Base-by-base conservation (phyloP, 2,113 vertebrate species). In the Marmota monax region DNA sequence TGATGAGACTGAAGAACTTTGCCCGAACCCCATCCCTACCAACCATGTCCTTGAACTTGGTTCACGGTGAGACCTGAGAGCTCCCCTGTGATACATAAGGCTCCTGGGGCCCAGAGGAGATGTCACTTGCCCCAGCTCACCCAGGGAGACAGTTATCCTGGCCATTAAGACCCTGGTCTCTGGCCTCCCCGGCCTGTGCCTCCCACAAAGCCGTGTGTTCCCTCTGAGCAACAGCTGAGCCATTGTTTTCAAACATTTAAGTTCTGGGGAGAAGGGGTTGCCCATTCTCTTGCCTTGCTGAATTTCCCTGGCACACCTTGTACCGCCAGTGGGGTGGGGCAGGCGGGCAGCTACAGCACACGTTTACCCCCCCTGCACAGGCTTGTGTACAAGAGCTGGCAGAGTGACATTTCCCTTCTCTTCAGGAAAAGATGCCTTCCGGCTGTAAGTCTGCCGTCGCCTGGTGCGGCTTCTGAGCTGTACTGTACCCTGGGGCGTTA, bases 401-500 rank as follows among this genome's bases (percentile, higher is more conserved):
- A 22, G 79, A 70, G 34, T 6, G 2, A 0, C 63, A 17, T 17
- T 77, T 11, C n/a, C 37, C 65, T 90, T 56, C 45, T 87, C 29
- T 72, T 70, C 34, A 25, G 58, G 22, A 76, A 77, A 97, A 20
- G 72, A 74, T 29, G 45, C 12, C 37, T 73, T 37, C 25, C 58
- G 56, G 17, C 29, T n/a, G 37, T 29, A 69, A 58, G 42, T 32
- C 48, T 29, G 32, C 74, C 53, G 48, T 51, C 25, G 4, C 61
- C 76, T n/a, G 53, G 39, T 22, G 39, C 39, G 79, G 61, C 63
- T 84, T 72, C 58, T 23, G 84, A 78, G 45, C 78, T 42, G 69
- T 34, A 34, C 10, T 0, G 45, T 0, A 0, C 1, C 2, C 56
- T 17, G 29, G n/a, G 48, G 18, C 23, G 14, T 58, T 65, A 17